Evolutionary conservation across 2,797 vertebrate species (phyloP).

Genomic region (Pseudopleuronectes americanus): DNA sequence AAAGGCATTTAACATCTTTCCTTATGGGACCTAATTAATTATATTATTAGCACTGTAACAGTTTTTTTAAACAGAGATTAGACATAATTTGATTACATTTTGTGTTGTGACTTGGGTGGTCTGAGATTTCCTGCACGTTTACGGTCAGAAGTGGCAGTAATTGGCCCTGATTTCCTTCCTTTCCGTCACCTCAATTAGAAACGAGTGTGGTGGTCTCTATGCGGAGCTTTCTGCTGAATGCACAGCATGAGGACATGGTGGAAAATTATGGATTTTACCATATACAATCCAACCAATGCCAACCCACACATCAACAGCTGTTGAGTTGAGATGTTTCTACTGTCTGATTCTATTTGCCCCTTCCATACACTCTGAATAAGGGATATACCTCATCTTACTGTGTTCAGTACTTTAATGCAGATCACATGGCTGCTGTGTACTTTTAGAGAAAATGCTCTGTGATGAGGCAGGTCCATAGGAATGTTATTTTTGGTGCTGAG

Average conservation of each 20-base stretch:
- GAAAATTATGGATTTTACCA: conserved; percentile 8
- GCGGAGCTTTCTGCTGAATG: conserved; percentile 5
- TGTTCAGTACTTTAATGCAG: neutral
- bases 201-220: conserved; percentile 17
- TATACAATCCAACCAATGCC: neutral
- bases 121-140: conserved; percentile 60
- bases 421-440: neutral
- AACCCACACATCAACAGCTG: neutral
- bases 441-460: conserved; percentile 15
- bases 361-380: neutral
- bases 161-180: conserved; percentile 56
- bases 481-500: conserved; percentile 62
- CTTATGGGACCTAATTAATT: no score
- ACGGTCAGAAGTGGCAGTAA: conserved; percentile 49
- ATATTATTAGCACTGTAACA: no score
- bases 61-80: no score
- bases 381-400: neutral
- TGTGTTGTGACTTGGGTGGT: conserved; percentile 65
- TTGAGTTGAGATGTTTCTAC: neutral
- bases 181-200: conserved; percentile 13
- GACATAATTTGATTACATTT: neutral
- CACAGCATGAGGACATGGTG: conserved; percentile 4
- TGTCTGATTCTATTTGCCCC: neutral
- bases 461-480: conserved; percentile 46
- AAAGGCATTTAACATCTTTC: no score